These are phyloP conservation scores for Megalurothrips usitatus DNA, from an alignment of 2,888 invertebrate species.

Conservation along the genomic window DNA sequence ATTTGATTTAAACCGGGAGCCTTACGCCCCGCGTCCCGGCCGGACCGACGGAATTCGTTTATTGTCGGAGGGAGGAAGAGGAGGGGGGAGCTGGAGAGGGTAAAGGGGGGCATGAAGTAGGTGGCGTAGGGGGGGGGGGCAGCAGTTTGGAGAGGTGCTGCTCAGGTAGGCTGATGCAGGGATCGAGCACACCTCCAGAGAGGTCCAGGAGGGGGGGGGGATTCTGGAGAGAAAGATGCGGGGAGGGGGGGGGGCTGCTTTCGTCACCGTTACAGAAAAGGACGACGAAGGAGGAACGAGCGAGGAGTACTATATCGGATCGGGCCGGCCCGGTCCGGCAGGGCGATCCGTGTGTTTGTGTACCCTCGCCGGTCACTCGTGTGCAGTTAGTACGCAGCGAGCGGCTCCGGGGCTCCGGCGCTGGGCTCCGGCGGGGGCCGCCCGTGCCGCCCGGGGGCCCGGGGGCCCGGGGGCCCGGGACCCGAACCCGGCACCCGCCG, in stretches of 20 bases:
- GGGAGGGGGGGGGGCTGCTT: background rate
- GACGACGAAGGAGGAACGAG: slow-evolving; percentile 5
- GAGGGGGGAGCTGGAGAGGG: slow-evolving; percentile 21
- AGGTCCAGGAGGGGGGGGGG: slow-evolving; percentile 30
- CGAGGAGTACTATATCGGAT: background rate
- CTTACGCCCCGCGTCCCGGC: background rate
- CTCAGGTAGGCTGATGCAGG: slow-evolving; percentile 20
- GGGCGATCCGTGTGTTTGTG: background rate
- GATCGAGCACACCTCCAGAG: background rate
- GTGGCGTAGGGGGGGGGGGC: background rate
- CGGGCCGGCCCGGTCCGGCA: background rate
- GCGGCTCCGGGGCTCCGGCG: background rate
- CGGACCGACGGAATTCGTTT: slow-evolving; percentile 15
- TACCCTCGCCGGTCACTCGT: background rate
- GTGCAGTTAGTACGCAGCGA: background rate
- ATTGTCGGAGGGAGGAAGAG: slow-evolving; percentile 31
- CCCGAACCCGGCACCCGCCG: background rate
- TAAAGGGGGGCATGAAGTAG: background rate
- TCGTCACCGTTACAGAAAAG: slow-evolving; percentile 5
- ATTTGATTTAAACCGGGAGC: slow-evolving; percentile 25
- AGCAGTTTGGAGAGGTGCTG: slow-evolving; percentile 1
- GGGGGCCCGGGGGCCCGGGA: too few species aligned
- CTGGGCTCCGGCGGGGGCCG: too few species aligned
- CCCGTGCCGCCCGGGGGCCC: too few species aligned
- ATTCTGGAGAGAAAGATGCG: slow-evolving; percentile 27